These are phyloP conservation scores for Macrobrachium nipponense DNA, from an alignment of 1,140 invertebrate genomes.

Conservation along the genomic window DNA sequence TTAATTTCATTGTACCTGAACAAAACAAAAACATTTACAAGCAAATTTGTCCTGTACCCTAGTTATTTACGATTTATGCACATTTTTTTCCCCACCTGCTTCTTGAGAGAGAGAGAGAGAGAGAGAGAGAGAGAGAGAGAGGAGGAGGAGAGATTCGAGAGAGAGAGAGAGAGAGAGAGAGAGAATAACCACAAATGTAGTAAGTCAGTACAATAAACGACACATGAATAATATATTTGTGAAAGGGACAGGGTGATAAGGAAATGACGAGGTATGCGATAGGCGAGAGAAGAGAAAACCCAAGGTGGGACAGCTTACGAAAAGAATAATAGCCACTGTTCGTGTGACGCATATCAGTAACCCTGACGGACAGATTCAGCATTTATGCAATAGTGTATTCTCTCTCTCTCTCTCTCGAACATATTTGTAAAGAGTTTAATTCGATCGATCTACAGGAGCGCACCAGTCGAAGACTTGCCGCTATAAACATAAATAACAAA, in stretches of 20 bases:
- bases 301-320: too few relatives aligned
- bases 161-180: slow-evolving; percentile 13
- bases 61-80: neutral
- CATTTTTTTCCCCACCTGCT: neutral
- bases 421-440: too few relatives aligned
- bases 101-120: neutral
- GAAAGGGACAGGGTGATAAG: too few relatives aligned
- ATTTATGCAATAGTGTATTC: too few relatives aligned
- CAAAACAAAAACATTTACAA: neutral
- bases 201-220: neutral
- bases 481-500: too few relatives aligned
- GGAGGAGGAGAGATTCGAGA: too few relatives aligned
- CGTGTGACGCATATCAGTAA: too few relatives aligned
- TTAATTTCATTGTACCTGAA: neutral
- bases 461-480: too few relatives aligned
- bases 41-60: neutral
- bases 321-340: too few relatives aligned
- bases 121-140: slow-evolving; percentile 9
- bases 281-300: neutral
- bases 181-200: neutral
- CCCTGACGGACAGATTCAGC: too few relatives aligned
- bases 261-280: neutral
- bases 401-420: too few relatives aligned
- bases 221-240: neutral
- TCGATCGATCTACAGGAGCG: too few relatives aligned